Evolutionary conservation across 2,113 vertebrate species (phyloP).

Genomic region (Alligator mississippiensis): DNA sequence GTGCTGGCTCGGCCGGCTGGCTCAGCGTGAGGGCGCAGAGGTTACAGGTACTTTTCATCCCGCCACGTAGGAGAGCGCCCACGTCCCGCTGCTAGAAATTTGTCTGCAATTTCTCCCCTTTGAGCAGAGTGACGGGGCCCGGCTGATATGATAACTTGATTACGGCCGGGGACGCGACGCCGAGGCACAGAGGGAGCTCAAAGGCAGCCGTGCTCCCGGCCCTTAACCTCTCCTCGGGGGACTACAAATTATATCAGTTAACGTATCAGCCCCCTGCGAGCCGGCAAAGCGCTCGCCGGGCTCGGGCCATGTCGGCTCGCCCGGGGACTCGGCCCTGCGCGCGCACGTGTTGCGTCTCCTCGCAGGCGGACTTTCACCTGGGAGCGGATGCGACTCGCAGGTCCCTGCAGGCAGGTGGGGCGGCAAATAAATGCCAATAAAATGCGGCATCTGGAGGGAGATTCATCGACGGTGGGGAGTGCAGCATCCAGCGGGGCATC

Average conservation of each 20-base stretch:
- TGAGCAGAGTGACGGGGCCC: conserved; percentile 83
- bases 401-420: no score
- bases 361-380: neutral
- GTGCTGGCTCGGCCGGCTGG: conserved; percentile 82
- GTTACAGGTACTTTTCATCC: conserved; percentile 91
- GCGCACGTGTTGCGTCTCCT: neutral
- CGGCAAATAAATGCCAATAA: no score
- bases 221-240: conserved; percentile 91
- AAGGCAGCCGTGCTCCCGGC: conserved; percentile 81
- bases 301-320: conserved; percentile 55
- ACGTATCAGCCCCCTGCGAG: conserved; percentile 77
- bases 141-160: conserved; percentile 96
- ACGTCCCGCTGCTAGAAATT: conserved; percentile 95
- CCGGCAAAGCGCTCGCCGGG: conserved; percentile 68
- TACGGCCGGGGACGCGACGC: conserved; percentile 84
- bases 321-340: neutral
- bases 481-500: no score
- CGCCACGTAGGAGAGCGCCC: conserved; percentile 80
- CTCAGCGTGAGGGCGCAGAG: conserved; percentile 81
- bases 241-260: conserved; percentile 81
- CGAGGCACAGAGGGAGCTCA: conserved; percentile 79
- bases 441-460: no score
- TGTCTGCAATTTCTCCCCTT: conserved; percentile 88
- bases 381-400: no score
- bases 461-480: no score